Base-by-base conservation (phyloP, 2,797 vertebrate species). In the Bryconaethiops microstoma region DNA sequence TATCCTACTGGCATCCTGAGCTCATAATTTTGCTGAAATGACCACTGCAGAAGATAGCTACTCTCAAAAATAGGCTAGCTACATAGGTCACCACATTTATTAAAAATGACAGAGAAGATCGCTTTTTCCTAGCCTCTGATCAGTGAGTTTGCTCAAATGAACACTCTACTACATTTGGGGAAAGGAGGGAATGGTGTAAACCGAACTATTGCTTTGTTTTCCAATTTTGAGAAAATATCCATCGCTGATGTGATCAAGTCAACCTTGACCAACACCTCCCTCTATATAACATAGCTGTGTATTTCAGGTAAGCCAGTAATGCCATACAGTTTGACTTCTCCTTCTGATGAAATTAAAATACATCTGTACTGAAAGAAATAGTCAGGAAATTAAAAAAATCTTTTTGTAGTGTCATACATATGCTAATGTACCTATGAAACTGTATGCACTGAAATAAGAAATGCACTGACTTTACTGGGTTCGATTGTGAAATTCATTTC, bases 241-340 rank as follows among this genome's bases (percentile, higher is more conserved):
- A 55, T 13, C 50, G 65, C 19, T 23, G 14, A 6, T 45, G 52
- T 23, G 75, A 68, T 68, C 9, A 77, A 68, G 29, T 76, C 60
- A n/a, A 35, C 48, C 8, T 45, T 16, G 25, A 57, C 55, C 35
- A 54, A 42, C 62, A 55, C 48, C 16, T 55, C 35, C 5, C 52
- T 55, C 63, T 8, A 19, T 29, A 14, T 52, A 52, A 4, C 48
- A 52, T 13, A 12, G 48, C 48, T 52, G 48, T 14, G 48, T 52
- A 12, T 14, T 52, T 52, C 13, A 14, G 48, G 12, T 14, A 52
- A 52, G 13, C 48, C 48, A 16, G 48, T 52, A 13, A 52, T 16
- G 48, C 13, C 13, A 52, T 0, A 52, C 10, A 12, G 5, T 45
- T 29, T 45, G 21, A 62, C 21, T 7, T n/a, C 19, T 21, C 6